Conservation (phyloP, 2,797 vertebrate species). For the Bovichtus variegatus region DNA sequence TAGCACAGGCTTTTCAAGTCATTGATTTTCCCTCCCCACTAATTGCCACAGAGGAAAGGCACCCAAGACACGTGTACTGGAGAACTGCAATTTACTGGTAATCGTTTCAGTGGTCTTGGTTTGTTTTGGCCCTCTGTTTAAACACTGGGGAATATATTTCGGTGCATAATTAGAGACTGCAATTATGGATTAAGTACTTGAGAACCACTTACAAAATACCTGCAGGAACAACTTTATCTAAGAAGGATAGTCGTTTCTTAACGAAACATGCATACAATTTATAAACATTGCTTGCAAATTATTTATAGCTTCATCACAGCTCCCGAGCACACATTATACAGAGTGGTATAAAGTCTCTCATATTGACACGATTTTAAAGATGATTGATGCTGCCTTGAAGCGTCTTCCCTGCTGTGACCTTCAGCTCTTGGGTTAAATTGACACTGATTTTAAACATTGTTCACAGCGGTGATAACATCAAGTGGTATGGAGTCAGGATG, state of each 20-base stretch:
- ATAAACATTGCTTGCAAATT: neutral
- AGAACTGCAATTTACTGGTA: conserved; percentile 16
- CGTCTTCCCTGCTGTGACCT: conserved; percentile 53
- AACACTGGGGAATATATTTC: conserved; percentile 1
- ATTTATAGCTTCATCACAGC: neutral
- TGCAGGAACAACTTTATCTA: conserved; percentile 2
- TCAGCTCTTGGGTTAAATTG: conserved; percentile 53
- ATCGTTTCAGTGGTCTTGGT: conserved; percentile 17
- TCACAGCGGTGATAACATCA: conserved; percentile 49
- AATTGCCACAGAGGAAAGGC: conserved; percentile 20
- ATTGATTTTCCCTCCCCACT: conserved; percentile 24
- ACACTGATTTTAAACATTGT: conserved; percentile 62
- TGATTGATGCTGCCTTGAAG: conserved; percentile 27
- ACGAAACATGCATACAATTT: neutral
- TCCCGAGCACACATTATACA: neutral
- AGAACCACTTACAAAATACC: conserved; percentile 14
- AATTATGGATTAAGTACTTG: conserved; percentile 10
- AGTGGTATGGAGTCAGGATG: conserved; percentile 13
- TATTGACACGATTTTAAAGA: conserved; percentile 16
- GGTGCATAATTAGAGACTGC: conserved; percentile 22
- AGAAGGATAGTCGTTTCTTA: neutral
- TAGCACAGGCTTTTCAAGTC: conserved; percentile 15
- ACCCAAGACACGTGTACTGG: neutral
- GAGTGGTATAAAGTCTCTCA: neutral
- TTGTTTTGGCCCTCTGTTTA: conserved; percentile 15